These are phyloP conservation scores for Micronycteris hirsuta DNA, from an alignment of 2,113 vertebrate species.

Conservation along the genomic window DNA sequence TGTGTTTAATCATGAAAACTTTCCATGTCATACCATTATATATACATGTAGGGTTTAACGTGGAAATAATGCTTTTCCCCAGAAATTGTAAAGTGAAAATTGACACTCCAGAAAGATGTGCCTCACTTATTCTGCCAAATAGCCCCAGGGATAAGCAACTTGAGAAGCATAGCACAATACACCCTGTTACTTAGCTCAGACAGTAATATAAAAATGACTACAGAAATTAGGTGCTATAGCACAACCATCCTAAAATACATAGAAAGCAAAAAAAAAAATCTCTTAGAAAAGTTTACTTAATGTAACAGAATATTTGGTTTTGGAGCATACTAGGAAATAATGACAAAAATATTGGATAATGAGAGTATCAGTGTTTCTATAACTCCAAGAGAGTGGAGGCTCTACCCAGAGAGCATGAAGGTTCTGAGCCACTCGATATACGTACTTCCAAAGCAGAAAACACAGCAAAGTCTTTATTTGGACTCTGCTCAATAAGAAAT, in stretches of 20 bases:
- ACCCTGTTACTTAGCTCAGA: neutral
- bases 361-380: neutral
- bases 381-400: neutral
- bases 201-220: slow-evolving; percentile 5
- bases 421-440: neutral
- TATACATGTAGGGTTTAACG: neutral
- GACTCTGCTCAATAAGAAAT: slow-evolving; percentile 3
- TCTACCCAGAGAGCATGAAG: neutral
- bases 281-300: neutral
- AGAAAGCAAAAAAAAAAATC: neutral
- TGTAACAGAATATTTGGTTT: neutral
- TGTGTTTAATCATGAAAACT: neutral
- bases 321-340: neutral
- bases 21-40: neutral
- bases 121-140: neutral
- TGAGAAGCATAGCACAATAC: neutral
- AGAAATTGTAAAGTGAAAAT: slow-evolving; percentile 33
- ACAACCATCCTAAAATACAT: slow-evolving; percentile 9
- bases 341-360: neutral
- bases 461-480: neutral
- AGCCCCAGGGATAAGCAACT: neutral
- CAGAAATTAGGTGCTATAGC: neutral
- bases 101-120: neutral
- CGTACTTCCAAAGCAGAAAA: neutral
- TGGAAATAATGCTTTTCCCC: neutral